Percentiles rank a stretch among this genome's conserved stretches.
Evolutionary conservation across 2,113 vertebrate genomes (phyloP).

Genomic region (Silurus glanis): DNA sequence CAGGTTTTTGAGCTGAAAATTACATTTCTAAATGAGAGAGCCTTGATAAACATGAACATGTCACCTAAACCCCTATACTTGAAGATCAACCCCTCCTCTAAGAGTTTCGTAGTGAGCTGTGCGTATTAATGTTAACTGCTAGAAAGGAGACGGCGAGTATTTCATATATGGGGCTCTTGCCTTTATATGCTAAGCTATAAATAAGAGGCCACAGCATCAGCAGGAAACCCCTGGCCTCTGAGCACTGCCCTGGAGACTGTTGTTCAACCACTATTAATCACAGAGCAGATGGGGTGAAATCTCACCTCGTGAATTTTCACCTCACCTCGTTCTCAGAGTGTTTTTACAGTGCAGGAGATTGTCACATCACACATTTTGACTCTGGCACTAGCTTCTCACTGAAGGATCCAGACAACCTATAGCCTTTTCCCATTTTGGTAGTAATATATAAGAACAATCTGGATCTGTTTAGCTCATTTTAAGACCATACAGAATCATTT

Average conservation of each 20-base stretch:
- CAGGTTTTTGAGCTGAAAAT: neutral
- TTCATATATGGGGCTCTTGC: slow-evolving; percentile 48
- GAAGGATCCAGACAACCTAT: neutral
- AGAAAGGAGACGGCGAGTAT: slow-evolving; percentile 57
- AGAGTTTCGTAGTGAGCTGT: slow-evolving; percentile 60
- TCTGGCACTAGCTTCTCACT: neutral
- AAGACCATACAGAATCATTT: neutral
- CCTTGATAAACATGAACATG: slow-evolving; percentile 55
- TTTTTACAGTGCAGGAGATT: slow-evolving; percentile 18
- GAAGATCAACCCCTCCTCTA: slow-evolving; percentile 57
- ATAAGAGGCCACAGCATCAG: slow-evolving; percentile 49
- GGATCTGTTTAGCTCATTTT: neutral
- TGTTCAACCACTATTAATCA: slow-evolving; percentile 57
- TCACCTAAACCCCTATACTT: slow-evolving; percentile 40
- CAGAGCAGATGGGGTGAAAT: slow-evolving; percentile 38
- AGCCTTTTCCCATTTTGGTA: neutral
- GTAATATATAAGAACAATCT: neutral
- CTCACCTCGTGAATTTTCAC: slow-evolving; percentile 48
- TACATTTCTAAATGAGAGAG: slow-evolving; percentile 24
- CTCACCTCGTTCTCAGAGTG: slow-evolving; percentile 3
- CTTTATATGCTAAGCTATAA: slow-evolving; percentile 53
- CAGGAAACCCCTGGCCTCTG: slow-evolving; percentile 28
- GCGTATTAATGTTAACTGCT: slow-evolving; percentile 49
- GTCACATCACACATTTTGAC: neutral
- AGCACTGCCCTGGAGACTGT: slow-evolving; percentile 44